Evolutionary conservation across 2,797 vertebrate species (phyloP), one percentile per base, ranked within the genome.

Genomic region (Galago senegalensis): DNA sequence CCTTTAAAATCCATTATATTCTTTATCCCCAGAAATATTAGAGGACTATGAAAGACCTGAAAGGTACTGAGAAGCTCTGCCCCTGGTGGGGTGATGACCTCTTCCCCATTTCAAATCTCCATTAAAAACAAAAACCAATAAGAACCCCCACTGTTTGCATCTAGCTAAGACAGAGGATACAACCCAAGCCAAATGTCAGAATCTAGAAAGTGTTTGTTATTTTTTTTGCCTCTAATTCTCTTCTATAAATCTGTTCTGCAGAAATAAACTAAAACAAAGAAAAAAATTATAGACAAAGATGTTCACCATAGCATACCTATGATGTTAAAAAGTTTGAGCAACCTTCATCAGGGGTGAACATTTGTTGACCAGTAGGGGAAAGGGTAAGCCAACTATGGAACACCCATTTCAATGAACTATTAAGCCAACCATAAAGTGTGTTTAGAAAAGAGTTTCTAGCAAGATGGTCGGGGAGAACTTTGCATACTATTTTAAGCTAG

Each of bases 391-490:
- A n/a, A 80, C 79, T 79, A 10, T 23, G 17, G 29, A 60, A 61
- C 7, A 18, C 79, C 23, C 10, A 16, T 56, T 87, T 69, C 23
- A 72, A 46, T 40, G 20, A 37, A 53, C 53, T 94, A 56, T 80
- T 61, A 79, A 18, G 25, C 14, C 20, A 70, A 37, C 34, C 82
- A 29, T 43, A 83, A 92, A 93, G 86, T 58, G 29, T 46, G 46
- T 56, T 87, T 67, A 80, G 20, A 72, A 89, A 89, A 90, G 23
- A 86, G 13, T 61, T 72, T 69, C 53, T 56, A 43, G 91, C 93
- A 88, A 91, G 58, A 63, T n/a, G 46, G 20, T 21, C 25, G 12
- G 7, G 34, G 4, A 8, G 34, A 80, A 27, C 16, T 79, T 83
- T 73, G 25, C 31, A 14, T 81, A 43, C 46, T 81, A 46, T 63